A percentile compares a stretch with the other conserved stretches of the same genome.
These are phyloP conservation scores for Mythimna impura DNA, from an alignment of 2,888 invertebrate species.

Conservation along the genomic window DNA sequence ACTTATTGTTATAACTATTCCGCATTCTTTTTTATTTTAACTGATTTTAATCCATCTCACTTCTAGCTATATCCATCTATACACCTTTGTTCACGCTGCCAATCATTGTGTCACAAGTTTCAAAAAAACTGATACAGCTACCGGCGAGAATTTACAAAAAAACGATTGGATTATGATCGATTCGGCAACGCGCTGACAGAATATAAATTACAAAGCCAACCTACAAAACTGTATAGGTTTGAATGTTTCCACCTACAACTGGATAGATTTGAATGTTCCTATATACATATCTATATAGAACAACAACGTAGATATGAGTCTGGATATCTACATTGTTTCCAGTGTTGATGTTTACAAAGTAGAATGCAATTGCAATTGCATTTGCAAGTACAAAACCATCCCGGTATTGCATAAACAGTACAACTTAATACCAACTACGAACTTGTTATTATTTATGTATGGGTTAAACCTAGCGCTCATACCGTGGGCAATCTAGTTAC, in stretches of 20 bases:
- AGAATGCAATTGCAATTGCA: slow-evolving; percentile 57
- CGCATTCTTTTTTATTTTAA: neutral
- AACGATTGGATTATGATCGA: slow-evolving; percentile 39
- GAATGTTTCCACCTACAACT: slow-evolving; percentile 3
- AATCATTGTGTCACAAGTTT: slow-evolving; percentile 50
- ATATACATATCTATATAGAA: no score
- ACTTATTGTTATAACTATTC: neutral
- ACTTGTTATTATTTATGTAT: slow-evolving; percentile 42
- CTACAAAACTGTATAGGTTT: slow-evolving; percentile 20
- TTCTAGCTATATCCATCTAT: neutral
- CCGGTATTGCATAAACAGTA: slow-evolving; percentile 46
- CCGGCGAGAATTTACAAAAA: slow-evolving; percentile 16
- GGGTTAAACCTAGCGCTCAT: neutral
- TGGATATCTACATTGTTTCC: slow-evolving; percentile 35
- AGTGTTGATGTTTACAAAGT: slow-evolving; percentile 38
- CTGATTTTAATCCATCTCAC: neutral
- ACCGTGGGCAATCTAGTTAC: slow-evolving; percentile 2
- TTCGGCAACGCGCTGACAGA: slow-evolving; percentile 31
- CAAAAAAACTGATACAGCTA: slow-evolving; percentile 38
- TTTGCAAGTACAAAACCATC: slow-evolving; percentile 55
- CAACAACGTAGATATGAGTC: no score
- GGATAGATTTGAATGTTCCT: no score
- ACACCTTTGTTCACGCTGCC: slow-evolving; percentile 26
- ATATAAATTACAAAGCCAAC: slow-evolving; percentile 46
- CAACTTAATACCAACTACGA: slow-evolving; percentile 51